These are phyloP conservation scores for Baryphthengus martii DNA, from an alignment of 2,113 vertebrate species.

Conservation along the genomic window DNA sequence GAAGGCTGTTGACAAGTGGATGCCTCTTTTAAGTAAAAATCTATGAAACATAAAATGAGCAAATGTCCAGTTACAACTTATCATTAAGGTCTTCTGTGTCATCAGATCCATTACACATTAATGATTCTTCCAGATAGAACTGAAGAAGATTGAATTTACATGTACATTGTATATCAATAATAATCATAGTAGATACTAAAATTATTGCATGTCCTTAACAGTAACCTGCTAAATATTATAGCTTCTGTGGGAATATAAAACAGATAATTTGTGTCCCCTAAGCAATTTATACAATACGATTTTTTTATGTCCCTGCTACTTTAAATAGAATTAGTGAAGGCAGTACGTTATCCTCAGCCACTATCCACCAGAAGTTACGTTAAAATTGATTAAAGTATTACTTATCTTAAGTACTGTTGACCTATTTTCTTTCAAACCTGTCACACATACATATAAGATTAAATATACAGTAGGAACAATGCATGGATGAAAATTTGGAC, in stretches of 20 bases:
- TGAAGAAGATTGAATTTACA: background rate
- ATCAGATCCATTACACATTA: background rate
- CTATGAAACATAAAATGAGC: background rate
- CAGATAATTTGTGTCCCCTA: constrained; percentile 33
- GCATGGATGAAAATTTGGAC: background rate
- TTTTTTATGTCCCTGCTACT: constrained; percentile 27
- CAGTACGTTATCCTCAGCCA: constrained; percentile 20
- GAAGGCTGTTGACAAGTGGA: background rate
- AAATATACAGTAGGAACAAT: background rate
- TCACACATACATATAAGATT: constrained; percentile 31
- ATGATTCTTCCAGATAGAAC: background rate
- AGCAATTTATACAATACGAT: constrained; percentile 14
- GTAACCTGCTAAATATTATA: background rate
- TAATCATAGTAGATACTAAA: background rate
- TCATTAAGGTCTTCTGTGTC: background rate
- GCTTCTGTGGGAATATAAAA: constrained; percentile 23
- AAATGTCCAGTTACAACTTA: background rate
- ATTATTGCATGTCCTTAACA: background rate
- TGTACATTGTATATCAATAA: background rate
- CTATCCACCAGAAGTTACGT: constrained; percentile 52
- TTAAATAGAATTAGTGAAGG: constrained; percentile 53
- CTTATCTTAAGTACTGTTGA: constrained; percentile 67
- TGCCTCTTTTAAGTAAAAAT: constrained; percentile 6
- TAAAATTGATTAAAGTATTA: constrained; percentile 69
- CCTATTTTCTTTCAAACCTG: constrained; percentile 63